phyloP scores from a whole-genome alignment of 2,888 invertebrate genomes.

The Lagria hirta region DNA sequence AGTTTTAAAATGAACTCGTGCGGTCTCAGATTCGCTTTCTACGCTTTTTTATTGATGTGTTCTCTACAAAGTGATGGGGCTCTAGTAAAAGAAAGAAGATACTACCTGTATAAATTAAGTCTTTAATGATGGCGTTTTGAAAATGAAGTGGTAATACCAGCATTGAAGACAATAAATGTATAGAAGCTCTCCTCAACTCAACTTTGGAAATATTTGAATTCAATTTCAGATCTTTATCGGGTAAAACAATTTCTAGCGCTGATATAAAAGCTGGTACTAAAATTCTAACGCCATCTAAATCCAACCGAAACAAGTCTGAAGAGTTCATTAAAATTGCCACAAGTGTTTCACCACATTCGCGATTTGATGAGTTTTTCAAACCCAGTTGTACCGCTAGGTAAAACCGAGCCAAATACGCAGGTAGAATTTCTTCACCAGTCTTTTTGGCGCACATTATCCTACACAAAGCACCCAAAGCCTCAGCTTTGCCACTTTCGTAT shows the following conservation, averaged over 20 bases:
- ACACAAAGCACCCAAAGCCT: constrained; percentile 93
- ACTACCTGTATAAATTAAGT: constrained; percentile 61
- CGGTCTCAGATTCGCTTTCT: too few species aligned
- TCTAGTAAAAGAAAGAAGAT: too few species aligned
- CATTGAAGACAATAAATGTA: constrained; percentile 87
- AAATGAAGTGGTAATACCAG: constrained; percentile 93
- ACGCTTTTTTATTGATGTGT: too few species aligned
- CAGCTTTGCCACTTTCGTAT: constrained; percentile 85
- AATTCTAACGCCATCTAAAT: constrained; percentile 90
- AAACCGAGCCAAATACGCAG: constrained; percentile 90
- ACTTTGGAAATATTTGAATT: constrained; percentile 72
- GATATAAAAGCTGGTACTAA: constrained; percentile 86
- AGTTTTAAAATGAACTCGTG: too few species aligned
- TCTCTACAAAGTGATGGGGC: too few species aligned
- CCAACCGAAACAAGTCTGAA: constrained; percentile 82
- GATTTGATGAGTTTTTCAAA: constrained; percentile 53
- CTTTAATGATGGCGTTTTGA: constrained; percentile 71
- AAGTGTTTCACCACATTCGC: constrained; percentile 75
- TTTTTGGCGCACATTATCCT: constrained; percentile 95
- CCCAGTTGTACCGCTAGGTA: constrained; percentile 91
- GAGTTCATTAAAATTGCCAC: constrained; percentile 87
- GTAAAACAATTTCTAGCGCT: constrained; percentile 87
- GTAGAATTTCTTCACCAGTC: constrained; percentile 89
- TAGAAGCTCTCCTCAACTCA: constrained; percentile 87
- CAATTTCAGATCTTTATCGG: constrained; percentile 80